Base-by-base conservation (phyloP, 2,113 vertebrate genomes). In the Corythaeola cristata region DNA sequence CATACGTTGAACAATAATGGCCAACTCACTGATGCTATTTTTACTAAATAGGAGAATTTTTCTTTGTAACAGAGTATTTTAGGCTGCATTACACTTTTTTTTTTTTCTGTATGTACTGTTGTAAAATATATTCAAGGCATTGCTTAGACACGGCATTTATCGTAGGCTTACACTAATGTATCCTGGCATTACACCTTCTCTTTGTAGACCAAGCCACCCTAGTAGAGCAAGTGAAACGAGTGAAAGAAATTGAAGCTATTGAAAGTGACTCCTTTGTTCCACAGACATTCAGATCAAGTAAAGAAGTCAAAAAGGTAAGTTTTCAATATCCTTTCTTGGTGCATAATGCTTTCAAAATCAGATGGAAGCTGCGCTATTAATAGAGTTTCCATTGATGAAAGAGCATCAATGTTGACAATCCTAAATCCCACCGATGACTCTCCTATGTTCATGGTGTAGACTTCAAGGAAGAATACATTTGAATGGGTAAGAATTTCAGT, bases 231-330 rank as follows among this genome's bases (percentile, higher is more conserved):
- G 99, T 99, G 96, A 99, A 98, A 98, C 97, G 99, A 97, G 99
- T 99, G 85, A 99, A 99, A 98, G 99, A 99, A 92, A 99, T 99
- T 79, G 99, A 99, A 97, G 99, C 99, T 96, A 99, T 99, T 97
- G 99, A 99, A 96, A 99, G 98, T 83, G 99, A 99, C 98, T 99
- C 98, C 97, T 99, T 99, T 98, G 97, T 99, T 98, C 99, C 99
- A 45, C 99, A 99, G 98, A 98, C 97, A 95, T 99, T 99, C 98
- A 98, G 99, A 98, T 99, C 99, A 67, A 99, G 98, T 97, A 98
- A 99, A 95, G 99, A 99, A 94, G 92, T 98, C 92, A 98, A 98
- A 98, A 99, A 99, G 98, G 99, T 99, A 98, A 98, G 94, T 95
- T 96, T 79, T 37, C 92, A 87, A 35, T 76, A 59, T 76, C n/a